Base-by-base conservation (phyloP, 2,888 invertebrate species). In the Timandra comae region DNA sequence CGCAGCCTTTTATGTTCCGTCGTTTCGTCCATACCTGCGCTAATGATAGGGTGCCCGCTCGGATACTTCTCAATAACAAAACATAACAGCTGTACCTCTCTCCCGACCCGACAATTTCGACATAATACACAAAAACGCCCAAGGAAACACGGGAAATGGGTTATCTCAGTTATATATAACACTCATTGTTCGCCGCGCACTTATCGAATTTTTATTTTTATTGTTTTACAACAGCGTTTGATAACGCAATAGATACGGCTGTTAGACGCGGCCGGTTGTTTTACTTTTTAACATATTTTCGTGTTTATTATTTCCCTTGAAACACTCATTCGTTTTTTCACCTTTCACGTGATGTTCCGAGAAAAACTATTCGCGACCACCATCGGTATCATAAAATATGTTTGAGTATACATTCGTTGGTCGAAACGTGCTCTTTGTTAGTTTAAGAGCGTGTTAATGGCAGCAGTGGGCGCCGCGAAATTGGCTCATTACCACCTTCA, bases 31-130 rank as follows among this genome's bases (percentile, higher is more conserved):
- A 43, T 79, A 79, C 80, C 79, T 78, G 78, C 49, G 56, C 52
- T 80, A 78, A 80, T 80, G 76, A 80, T 76, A 78, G 78, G 77
- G 70, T 66, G 57, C 50, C 33, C 25, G 50, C 56, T 53, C 52
- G 50, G 50, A 49, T 44, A 61, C 62, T 69, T 65, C 72, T 66
- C 72, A 70, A 74, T 75, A 78, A 73, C 73, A 71, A 67, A 58
- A 16, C 11, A 66, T 57, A 44, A 38, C 56, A 60, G 58, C 56
- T 60, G 63, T 62, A 62, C 52, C 58, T 27, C 24, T 43, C 33
- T 45, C 52, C 50, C 57, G 52, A 41, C 33, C 28, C 43, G 39
- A 41, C 49, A 59, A 62, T 61, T 62, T 61, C 43, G 55, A 60
- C 49, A 44, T 47, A 47, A 42, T 30, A 26, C 35, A 49, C 56